Percentiles rank a stretch among this genome's conserved stretches.
phyloP scores from a whole-genome alignment of 2,888 invertebrate species.

The Andrena camellia region DNA sequence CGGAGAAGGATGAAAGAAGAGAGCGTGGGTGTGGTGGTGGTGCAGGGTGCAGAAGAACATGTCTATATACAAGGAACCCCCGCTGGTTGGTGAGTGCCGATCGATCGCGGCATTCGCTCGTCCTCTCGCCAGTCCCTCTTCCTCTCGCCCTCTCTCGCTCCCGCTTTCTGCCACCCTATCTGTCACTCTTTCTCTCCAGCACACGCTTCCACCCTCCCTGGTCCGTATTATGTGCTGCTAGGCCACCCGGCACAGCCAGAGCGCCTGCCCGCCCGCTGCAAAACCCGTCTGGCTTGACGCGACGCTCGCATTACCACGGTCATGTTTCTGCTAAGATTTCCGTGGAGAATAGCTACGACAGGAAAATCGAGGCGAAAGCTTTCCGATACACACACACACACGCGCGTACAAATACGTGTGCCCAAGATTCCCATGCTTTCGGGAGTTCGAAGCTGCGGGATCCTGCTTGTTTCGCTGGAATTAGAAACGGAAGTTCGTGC shows the following conservation, averaged over 20 bases:
- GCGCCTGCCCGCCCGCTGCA: slow-evolving; percentile 70
- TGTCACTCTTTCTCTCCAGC: slow-evolving; percentile 22
- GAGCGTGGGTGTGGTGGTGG: slow-evolving; percentile 58
- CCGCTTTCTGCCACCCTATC: slow-evolving; percentile 1
- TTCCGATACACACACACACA: not conserved
- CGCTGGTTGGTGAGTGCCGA: slow-evolving; percentile 76
- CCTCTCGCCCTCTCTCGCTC: slow-evolving; percentile 37
- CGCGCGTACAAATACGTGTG: not conserved
- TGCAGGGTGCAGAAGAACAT: slow-evolving; percentile 59
- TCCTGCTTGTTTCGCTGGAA: slow-evolving; percentile 30
- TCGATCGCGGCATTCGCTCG: slow-evolving; percentile 77
- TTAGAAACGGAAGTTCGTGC: slow-evolving; percentile 44
- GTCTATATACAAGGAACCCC: slow-evolving; percentile 65
- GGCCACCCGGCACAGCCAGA: slow-evolving; percentile 67
- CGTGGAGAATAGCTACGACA: slow-evolving; percentile 41
- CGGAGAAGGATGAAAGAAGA: slow-evolving; percentile 41
- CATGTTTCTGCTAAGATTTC: slow-evolving; percentile 61
- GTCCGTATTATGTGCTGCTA: slow-evolving; percentile 48
- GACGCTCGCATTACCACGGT: slow-evolving; percentile 62
- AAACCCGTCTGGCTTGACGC: slow-evolving; percentile 74
- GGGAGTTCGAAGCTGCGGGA: slow-evolving; percentile 12
- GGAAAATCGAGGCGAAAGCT: slow-evolving; percentile 39
- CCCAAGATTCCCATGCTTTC: not conserved
- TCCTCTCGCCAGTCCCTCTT: slow-evolving; percentile 61
- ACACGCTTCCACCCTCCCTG: slow-evolving; percentile 25